Percentiles rank a stretch among this genome's conserved stretches.
Conservation (phyloP, 2,113 vertebrate species). For the Acanthisitta chloris region DNA sequence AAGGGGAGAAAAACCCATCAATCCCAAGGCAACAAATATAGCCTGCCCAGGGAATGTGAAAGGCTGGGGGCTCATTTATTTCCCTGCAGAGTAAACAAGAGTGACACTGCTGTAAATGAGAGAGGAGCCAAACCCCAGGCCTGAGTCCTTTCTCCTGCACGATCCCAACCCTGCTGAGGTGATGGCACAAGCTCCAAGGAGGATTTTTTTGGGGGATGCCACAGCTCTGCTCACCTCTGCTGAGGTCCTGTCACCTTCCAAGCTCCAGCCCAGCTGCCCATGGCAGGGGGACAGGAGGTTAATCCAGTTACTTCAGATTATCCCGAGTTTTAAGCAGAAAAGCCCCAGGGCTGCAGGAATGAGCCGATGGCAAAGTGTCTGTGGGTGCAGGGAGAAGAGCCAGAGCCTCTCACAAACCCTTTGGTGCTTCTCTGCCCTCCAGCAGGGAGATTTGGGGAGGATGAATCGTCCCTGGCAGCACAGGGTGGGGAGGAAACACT, state of each 20-base stretch:
- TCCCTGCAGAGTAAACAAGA: conserved; percentile 59
- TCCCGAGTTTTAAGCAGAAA: neutral
- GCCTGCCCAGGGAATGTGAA: neutral
- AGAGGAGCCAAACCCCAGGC: neutral
- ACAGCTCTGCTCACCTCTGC: neutral
- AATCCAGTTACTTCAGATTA: conserved; percentile 57
- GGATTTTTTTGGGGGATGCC: neutral
- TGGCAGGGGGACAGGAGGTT: neutral
- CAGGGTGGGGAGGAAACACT: neutral
- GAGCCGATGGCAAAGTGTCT: neutral
- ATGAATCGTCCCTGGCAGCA: accelerated
- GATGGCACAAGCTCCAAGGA: neutral
- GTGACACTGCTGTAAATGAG: conserved; percentile 33
- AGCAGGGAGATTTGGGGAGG: accelerated
- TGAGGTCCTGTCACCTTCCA: neutral
- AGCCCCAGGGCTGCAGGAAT: neutral
- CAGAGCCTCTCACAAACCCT: neutral
- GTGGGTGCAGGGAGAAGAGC: accelerated
- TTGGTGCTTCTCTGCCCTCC: accelerated
- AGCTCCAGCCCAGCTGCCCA: neutral
- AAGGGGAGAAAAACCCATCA: conserved; percentile 52
- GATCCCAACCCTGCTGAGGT: accelerated
- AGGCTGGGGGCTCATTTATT: conserved; percentile 49
- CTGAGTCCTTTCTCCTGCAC: neutral
- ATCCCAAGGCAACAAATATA: conserved; percentile 18